Evolutionary conservation across 2,113 vertebrate genomes (phyloP).

Genomic region (crab-eating macaque (Macaca fascicularis)): DNA sequence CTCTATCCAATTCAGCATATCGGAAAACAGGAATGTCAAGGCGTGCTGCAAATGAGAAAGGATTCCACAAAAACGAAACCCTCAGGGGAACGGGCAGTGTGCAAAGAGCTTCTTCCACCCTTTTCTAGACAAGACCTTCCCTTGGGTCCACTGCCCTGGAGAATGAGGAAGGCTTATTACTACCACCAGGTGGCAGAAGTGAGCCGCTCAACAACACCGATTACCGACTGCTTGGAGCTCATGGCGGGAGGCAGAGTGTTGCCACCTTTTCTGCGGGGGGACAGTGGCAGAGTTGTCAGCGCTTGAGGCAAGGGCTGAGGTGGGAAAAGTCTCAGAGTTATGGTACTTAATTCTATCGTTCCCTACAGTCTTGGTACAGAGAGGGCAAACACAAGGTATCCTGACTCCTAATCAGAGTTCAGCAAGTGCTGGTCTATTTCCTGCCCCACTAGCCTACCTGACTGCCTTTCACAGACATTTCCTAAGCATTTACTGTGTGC

Average conservation of each 20-base stretch:
- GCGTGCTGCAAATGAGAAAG: background rate
- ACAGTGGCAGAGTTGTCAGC: background rate
- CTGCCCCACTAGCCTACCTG: background rate
- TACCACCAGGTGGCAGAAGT: constrained; percentile 66
- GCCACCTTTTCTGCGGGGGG: background rate
- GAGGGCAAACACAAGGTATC: background rate
- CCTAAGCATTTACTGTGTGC: background rate
- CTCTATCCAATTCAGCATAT: background rate
- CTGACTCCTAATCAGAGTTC: background rate
- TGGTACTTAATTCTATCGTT: background rate
- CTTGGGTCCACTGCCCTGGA: background rate
- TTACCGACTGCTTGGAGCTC: accelerated
- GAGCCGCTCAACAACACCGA: background rate
- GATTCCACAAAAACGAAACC: background rate
- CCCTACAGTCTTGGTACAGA: background rate
- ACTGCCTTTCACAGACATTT: background rate
- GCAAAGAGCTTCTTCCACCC: background rate
- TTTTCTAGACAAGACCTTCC: background rate
- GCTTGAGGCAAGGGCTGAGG: background rate
- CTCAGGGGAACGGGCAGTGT: background rate
- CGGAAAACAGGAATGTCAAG: background rate
- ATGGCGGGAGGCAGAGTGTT: accelerated
- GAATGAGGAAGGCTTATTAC: background rate
- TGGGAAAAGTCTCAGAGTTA: background rate
- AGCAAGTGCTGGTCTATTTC: background rate